phyloP scores from a whole-genome alignment of 2,888 invertebrate genomes.

The Cataglyphis livida region DNA sequence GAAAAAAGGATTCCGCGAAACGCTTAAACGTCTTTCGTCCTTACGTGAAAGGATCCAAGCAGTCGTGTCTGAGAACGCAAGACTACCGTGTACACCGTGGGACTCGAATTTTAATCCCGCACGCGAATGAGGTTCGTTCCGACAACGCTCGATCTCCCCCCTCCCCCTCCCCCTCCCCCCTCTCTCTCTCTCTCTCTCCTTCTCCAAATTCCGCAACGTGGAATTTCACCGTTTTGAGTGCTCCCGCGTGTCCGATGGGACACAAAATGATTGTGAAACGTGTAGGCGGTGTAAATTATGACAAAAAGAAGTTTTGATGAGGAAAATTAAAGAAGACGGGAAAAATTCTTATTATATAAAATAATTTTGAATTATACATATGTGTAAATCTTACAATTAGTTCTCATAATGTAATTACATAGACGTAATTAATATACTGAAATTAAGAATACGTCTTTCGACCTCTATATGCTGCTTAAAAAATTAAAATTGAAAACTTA shows the following conservation, averaged over 20 bases:
- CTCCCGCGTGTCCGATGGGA: slow-evolving; percentile 31
- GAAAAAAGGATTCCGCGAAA: slow-evolving; percentile 80
- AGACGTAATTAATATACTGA: not conserved
- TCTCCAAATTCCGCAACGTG: slow-evolving; percentile 38
- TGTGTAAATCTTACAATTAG: not conserved
- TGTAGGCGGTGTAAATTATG: slow-evolving; percentile 17
- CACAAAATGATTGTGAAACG: slow-evolving; percentile 36
- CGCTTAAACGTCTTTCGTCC: slow-evolving; percentile 77
- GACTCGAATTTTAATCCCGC: slow-evolving; percentile 81
- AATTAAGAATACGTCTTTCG: not conserved
- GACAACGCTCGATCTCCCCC: slow-evolving; percentile 28
- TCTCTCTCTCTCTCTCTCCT: not conserved
- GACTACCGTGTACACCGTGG: slow-evolving; percentile 75
- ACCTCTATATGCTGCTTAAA: not conserved
- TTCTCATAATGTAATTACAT: not conserved
- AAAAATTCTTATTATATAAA: not conserved
- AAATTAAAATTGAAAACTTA: not conserved
- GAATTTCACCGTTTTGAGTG: slow-evolving; percentile 37
- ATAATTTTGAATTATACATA: not conserved
- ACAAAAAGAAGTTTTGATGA: not conserved
- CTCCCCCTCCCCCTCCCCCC: too few species aligned
- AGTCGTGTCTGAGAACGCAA: slow-evolving; percentile 81
- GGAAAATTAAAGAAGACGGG: not conserved
- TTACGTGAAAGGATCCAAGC: slow-evolving; percentile 82
- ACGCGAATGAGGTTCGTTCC: slow-evolving; percentile 65